Conservation (phyloP, 2,113 vertebrate genomes). For the Felis chaus region DNA sequence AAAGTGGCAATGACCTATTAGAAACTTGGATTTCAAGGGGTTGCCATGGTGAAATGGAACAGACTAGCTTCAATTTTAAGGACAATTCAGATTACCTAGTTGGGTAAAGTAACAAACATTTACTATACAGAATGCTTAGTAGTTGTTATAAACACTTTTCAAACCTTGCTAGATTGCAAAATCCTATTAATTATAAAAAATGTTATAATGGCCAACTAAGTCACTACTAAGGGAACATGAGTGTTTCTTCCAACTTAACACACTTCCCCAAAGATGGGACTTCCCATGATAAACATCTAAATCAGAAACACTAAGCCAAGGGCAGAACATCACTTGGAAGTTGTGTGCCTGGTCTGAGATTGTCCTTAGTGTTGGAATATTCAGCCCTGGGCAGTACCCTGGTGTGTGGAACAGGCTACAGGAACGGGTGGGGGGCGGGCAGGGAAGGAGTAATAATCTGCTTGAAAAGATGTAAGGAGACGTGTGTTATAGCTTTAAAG, state of each 20-base stretch:
- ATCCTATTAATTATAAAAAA: background rate
- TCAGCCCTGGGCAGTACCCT: background rate
- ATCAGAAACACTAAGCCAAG: constrained; percentile 1
- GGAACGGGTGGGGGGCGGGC: background rate
- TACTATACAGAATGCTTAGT: background rate
- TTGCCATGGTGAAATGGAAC: background rate
- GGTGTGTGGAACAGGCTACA: background rate
- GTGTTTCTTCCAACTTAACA: background rate
- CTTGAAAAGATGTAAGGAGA: background rate
- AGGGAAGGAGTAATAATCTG: background rate
- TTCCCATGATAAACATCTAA: background rate
- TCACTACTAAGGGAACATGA: background rate
- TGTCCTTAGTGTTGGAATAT: background rate
- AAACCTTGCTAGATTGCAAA: background rate
- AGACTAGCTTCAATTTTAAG: constrained; percentile 15
- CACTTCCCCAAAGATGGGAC: background rate
- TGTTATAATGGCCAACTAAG: background rate
- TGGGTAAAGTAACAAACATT: background rate
- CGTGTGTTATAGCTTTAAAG: background rate
- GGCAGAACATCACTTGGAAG: background rate
- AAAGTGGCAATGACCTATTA: background rate
- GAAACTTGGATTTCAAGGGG: background rate
- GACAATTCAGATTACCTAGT: background rate
- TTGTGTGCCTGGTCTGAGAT: background rate
- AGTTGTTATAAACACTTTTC: background rate